Conservation (phyloP, 2,113 vertebrate species). For the Tinamus guttatus region DNA sequence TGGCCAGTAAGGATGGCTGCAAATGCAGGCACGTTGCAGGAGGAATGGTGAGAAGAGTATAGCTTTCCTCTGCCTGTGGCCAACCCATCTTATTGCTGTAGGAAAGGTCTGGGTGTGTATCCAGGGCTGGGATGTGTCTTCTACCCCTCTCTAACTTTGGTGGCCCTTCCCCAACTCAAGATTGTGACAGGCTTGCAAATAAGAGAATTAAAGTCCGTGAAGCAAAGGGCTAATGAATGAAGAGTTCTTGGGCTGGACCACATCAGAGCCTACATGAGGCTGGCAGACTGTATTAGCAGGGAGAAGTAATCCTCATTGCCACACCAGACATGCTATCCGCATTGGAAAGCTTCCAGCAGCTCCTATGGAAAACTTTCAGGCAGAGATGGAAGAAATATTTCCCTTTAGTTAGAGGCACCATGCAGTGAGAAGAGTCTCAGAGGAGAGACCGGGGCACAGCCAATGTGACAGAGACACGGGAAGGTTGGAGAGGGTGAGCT, state of each 20-base stretch:
- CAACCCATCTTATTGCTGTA: no score
- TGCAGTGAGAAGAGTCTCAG: not conserved
- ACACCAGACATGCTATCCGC: not conserved
- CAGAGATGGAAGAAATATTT: not conserved
- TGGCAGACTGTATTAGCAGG: not conserved
- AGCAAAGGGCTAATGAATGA: not conserved
- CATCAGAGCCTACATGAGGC: not conserved
- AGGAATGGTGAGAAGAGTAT: no score
- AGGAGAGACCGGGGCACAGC: not conserved
- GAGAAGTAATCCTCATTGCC: not conserved
- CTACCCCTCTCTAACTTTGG: not conserved
- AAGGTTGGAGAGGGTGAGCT: not conserved
- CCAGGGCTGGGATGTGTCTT: not conserved
- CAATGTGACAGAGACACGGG: rapidly evolving
- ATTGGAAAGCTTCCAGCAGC: not conserved
- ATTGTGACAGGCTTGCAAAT: not conserved
- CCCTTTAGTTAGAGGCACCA: not conserved
- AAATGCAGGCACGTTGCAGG: no score
- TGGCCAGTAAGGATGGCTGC: no score
- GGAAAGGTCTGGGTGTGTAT: no score
- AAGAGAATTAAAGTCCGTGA: not conserved
- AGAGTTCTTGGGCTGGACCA: not conserved
- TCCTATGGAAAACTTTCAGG: not conserved
- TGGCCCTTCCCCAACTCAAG: not conserved
- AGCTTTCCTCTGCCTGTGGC: no score